Percentiles rank a stretch among this genome's conserved stretches.
Evolutionary conservation across 2,113 vertebrate species (phyloP).

Genomic region (Tupaia tana): DNA sequence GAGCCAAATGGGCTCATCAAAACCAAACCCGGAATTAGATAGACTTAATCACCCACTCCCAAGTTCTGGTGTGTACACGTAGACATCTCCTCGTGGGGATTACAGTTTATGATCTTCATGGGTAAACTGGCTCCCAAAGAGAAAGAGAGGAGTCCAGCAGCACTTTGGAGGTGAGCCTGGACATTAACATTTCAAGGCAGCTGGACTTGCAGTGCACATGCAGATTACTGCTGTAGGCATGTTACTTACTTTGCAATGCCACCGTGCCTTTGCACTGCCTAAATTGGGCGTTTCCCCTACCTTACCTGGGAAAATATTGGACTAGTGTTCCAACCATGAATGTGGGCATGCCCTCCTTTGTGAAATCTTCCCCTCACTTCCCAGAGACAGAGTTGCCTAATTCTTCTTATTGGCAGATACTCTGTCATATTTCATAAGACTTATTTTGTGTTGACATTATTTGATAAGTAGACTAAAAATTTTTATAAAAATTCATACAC

Average conservation of each 20-base stretch:
- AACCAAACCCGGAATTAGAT: not conserved
- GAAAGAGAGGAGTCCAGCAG: not conserved
- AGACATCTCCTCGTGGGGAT: not conserved
- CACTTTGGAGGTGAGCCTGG: not conserved
- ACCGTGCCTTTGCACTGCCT: not conserved
- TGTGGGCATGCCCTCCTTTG: not conserved
- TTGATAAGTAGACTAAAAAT: not conserved
- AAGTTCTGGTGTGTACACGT: not conserved
- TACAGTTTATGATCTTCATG: not conserved
- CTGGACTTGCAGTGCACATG: not conserved
- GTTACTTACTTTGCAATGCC: not conserved
- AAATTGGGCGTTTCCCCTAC: not conserved
- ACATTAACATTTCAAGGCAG: not conserved
- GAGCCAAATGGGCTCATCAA: not conserved
- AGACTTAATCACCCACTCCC: not conserved
- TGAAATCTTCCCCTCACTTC: not conserved
- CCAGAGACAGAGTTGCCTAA: not conserved
- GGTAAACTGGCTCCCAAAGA: not conserved
- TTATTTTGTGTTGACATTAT: not conserved
- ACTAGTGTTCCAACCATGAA: not conserved
- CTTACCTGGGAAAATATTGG: not conserved
- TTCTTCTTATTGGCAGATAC: not conserved
- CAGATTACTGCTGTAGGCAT: not conserved
- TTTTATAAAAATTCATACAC: not conserved
- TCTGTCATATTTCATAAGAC: not conserved